These are phyloP conservation scores for Trachymyrmex septentrionalis DNA, from an alignment of 1,140 invertebrate species.

Conservation along the genomic window DNA sequence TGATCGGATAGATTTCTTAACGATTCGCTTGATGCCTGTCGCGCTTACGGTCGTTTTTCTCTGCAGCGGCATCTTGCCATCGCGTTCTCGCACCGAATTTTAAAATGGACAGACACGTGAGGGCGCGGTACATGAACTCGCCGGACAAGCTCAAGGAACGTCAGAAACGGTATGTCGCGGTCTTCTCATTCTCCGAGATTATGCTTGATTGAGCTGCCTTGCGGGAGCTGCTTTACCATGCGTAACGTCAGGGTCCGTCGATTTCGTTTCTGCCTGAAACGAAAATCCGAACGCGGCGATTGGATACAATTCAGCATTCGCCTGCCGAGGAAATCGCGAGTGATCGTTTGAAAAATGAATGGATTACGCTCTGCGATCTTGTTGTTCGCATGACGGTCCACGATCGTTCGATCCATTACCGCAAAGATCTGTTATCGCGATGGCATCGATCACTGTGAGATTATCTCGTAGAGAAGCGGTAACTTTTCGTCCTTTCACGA, in stretches of 20 bases:
- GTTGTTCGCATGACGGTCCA: not conserved
- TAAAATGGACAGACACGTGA: slow-evolving; percentile 4
- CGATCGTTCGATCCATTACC: slow-evolving; percentile 2
- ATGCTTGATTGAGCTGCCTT: not conserved
- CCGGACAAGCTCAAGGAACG: not conserved
- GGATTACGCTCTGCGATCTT: not conserved
- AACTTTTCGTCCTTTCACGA: not conserved
- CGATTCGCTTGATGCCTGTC: not conserved
- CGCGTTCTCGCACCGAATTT: slow-evolving; percentile 21
- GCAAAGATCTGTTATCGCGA: not conserved
- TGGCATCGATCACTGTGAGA: not conserved
- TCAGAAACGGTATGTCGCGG: not conserved
- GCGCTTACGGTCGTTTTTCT: not conserved
- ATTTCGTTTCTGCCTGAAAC: not conserved
- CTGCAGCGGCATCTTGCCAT: slow-evolving; percentile 4
- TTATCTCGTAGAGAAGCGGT: not conserved
- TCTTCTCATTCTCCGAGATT: slow-evolving; percentile 15
- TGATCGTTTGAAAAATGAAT: not conserved
- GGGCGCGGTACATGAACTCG: not conserved
- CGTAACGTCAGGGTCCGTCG: not conserved
- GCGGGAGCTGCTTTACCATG: not conserved
- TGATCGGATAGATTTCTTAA: slow-evolving; percentile 13
- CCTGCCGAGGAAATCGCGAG: not conserved
- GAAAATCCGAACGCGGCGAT: not conserved
- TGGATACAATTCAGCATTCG: not conserved